Evolutionary conservation across 2,113 vertebrate species (phyloP).

Genomic region (Oreotragus oreotragus): DNA sequence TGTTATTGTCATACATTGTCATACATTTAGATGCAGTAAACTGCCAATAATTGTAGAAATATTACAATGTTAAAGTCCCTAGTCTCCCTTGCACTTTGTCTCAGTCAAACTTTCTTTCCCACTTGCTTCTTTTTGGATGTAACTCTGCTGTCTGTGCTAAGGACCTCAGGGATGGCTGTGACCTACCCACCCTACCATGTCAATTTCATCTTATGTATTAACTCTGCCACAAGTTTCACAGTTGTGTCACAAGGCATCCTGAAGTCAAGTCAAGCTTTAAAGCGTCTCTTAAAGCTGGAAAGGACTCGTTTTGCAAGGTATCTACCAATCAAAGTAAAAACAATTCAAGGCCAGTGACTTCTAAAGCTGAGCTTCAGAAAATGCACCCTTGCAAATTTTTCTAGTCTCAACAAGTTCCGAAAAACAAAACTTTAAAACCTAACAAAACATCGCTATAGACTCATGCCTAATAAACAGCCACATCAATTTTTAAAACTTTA

Average conservation of each 20-base stretch:
- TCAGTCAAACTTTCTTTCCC: constrained; percentile 8
- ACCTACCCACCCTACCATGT: background rate
- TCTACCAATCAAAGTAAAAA: constrained; percentile 8
- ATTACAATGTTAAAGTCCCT: background rate
- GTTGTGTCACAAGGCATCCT: background rate
- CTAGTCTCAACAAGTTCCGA: background rate
- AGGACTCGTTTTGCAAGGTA: background rate
- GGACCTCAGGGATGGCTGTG: background rate
- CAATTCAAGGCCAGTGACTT: background rate
- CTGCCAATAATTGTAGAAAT: background rate
- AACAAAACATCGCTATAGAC: background rate
- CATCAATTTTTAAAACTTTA: constrained; percentile 75
- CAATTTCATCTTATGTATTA: background rate
- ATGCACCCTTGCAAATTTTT: background rate
- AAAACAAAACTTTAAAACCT: constrained; percentile 36
- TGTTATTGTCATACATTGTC: background rate
- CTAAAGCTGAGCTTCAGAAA: constrained; percentile 15
- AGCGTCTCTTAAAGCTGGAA: background rate
- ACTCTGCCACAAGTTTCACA: background rate
- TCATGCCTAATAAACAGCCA: constrained; percentile 60
- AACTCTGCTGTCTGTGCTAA: background rate
- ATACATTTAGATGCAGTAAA: background rate
- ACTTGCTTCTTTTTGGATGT: background rate
- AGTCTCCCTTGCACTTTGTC: background rate
- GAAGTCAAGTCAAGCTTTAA: constrained; percentile 5